Evolutionary conservation across 2,888 invertebrate species (phyloP).

Genomic region (Baronia brevicornis): DNA sequence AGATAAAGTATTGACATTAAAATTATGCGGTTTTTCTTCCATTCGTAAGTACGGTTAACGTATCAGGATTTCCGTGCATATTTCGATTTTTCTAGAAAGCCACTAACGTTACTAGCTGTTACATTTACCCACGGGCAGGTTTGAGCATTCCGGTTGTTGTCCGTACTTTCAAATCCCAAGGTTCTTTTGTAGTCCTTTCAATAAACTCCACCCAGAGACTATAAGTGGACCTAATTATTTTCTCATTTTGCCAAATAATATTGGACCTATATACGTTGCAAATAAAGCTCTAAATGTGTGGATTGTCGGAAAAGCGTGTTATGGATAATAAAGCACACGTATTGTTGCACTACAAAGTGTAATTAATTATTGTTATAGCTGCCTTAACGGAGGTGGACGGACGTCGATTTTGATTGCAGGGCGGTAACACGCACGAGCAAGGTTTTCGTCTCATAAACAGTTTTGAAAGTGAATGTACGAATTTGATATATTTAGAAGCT

Average conservation of each 20-base stretch:
- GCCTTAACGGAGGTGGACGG: conserved; percentile 24
- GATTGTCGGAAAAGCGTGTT: neutral
- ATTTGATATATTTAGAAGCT: neutral
- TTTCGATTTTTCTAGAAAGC: conserved; percentile 12
- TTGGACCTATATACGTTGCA: conserved; percentile 20
- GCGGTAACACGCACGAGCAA: conserved; percentile 33
- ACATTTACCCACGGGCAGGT: conserved; percentile 10
- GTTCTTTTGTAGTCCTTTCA: conserved; percentile 36
- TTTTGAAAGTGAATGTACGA: conserved; percentile 1
- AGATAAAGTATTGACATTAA: no score
- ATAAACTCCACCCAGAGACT: conserved; percentile 35
- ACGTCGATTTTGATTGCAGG: conserved; percentile 33
- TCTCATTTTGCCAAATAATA: conserved; percentile 17
- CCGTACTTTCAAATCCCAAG: conserved; percentile 60
- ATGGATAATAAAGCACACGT: conserved; percentile 6
- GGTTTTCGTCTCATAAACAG: conserved; percentile 16
- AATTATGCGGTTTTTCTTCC: no score
- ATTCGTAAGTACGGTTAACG: neutral
- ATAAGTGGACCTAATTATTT: conserved; percentile 25
- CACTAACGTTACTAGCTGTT: conserved; percentile 8
- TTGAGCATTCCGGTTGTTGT: conserved; percentile 47
- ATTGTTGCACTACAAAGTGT: conserved; percentile 33
- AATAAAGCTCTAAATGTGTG: conserved; percentile 14
- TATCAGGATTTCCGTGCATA: neutral
- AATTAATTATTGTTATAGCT: conserved; percentile 37